These are phyloP conservation scores for Todiramphus chloris DNA, from an alignment of 2,113 vertebrate genomes.

Conservation along the genomic window DNA sequence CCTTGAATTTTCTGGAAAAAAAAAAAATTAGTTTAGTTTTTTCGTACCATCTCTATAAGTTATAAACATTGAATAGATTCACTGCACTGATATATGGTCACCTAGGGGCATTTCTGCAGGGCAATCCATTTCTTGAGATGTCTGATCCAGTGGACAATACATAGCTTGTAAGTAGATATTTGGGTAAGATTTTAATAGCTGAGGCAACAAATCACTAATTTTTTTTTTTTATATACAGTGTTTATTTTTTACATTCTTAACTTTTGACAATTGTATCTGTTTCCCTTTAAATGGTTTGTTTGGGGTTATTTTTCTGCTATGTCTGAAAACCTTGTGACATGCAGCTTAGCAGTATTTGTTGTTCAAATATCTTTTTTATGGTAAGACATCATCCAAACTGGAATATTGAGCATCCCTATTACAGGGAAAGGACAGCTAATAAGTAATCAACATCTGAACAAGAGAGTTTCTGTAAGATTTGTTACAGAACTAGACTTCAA, in stretches of 20 bases:
- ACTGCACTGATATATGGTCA: background rate
- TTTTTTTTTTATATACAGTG: background rate
- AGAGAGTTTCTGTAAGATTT: background rate
- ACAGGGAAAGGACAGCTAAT: background rate
- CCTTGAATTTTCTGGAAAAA: too few relatives aligned
- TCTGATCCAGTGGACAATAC: background rate
- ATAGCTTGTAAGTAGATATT: background rate
- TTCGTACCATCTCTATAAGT: too few relatives aligned
- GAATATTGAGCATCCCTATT: background rate
- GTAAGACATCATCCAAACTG: background rate
- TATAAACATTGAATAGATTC: background rate
- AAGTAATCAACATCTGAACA: background rate
- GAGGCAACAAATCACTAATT: background rate
- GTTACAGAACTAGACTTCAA: conserved; percentile 32
- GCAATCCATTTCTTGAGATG: background rate
- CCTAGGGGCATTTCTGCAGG: background rate
- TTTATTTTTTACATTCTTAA: background rate
- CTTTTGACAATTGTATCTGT: background rate
- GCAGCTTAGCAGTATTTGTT: background rate
- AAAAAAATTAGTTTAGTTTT: too few relatives aligned
- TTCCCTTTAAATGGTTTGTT: background rate
- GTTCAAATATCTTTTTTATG: background rate
- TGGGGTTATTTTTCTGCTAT: background rate
- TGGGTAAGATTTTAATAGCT: background rate
- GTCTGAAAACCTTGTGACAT: background rate